Conservation (phyloP, 2,888 invertebrate genomes). For the Ferdinandea cuprea region DNA sequence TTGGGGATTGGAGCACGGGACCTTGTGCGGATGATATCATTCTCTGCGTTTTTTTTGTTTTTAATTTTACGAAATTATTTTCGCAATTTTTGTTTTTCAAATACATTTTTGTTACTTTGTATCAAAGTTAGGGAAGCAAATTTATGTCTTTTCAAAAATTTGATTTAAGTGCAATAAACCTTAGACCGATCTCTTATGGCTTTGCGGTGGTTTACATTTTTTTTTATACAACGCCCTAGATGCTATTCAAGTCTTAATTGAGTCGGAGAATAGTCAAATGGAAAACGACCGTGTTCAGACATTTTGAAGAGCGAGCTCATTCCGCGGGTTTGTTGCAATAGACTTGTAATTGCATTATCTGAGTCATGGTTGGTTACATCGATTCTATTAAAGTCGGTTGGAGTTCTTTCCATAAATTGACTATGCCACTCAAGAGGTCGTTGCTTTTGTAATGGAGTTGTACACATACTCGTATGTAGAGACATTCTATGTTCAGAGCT, state of each 20-base stretch:
- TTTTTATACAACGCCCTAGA: slow-evolving; percentile 35
- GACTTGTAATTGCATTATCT: slow-evolving; percentile 50
- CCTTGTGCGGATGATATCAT: slow-evolving; percentile 66
- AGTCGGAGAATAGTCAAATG: slow-evolving; percentile 22
- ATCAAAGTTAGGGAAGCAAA: not conserved
- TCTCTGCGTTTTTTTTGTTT: slow-evolving; percentile 18
- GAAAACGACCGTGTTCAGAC: slow-evolving; percentile 21
- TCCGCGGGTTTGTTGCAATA: slow-evolving; percentile 37
- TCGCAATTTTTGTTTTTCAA: slow-evolving; percentile 54
- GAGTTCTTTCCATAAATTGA: slow-evolving; percentile 38
- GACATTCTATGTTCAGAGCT: no score
- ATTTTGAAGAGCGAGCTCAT: slow-evolving; percentile 31
- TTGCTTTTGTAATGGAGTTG: slow-evolving; percentile 40
- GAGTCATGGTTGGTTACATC: slow-evolving; percentile 52
- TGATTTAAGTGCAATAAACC: not conserved
- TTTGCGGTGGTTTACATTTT: not conserved
- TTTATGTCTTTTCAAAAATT: not conserved
- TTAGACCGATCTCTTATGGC: not conserved
- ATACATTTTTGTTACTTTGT: slow-evolving; percentile 39
- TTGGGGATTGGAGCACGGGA: slow-evolving; percentile 49
- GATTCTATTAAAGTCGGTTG: slow-evolving; percentile 27
- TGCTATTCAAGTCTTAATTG: slow-evolving; percentile 28
- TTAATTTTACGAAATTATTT: slow-evolving; percentile 45
- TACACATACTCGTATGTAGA: not conserved
- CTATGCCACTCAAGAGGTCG: slow-evolving; percentile 51